These are phyloP conservation scores for Eupithecia dodoneata DNA, from an alignment of 2,888 invertebrate species.

Conservation along the genomic window DNA sequence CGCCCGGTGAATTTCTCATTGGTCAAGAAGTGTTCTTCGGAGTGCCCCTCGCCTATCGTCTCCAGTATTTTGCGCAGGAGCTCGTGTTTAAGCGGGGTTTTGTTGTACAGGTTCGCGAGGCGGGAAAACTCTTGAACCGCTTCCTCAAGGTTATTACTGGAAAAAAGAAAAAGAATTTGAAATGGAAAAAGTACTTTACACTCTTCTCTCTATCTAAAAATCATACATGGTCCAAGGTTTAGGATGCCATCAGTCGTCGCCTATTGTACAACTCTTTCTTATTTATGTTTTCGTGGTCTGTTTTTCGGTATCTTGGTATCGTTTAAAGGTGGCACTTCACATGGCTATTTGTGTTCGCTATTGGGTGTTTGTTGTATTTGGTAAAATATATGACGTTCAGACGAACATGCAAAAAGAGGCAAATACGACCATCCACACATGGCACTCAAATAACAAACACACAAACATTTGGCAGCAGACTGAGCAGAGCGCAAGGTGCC, in stretches of 20 bases:
- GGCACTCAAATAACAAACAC: no score
- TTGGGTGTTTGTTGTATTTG: no score
- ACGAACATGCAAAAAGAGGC: no score
- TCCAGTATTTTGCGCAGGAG: conserved; percentile 73
- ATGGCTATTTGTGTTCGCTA: no score
- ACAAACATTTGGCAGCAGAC: no score
- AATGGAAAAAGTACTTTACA: no score
- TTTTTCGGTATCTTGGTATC: not conserved
- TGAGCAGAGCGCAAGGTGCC: no score
- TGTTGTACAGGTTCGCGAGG: conserved; percentile 79
- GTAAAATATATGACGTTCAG: no score
- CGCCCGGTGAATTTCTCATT: conserved; percentile 61
- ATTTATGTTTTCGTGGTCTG: not conserved
- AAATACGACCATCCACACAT: no score
- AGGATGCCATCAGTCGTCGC: not conserved
- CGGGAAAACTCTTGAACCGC: conserved; percentile 84
- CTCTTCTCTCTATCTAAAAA: not conserved
- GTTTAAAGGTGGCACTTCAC: no score
- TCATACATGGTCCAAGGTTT: not conserved
- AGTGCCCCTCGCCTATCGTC: conserved; percentile 63
- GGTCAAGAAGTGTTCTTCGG: conserved; percentile 64
- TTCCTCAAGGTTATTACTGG: conserved; percentile 73
- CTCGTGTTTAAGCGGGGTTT: conserved; percentile 87
- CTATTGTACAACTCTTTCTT: not conserved
- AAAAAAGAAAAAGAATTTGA: conserved; percentile 1